Evolutionary conservation across 2,113 vertebrate species (phyloP).

Genomic region (Rattus norvegicus): GRCr8 NC_086022.1:30838001-30838500

Average conservation of each 20-base stretch:
- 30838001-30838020: background rate
- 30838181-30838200: constrained; percentile 29
- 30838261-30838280: background rate
- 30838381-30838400: constrained; percentile 32
- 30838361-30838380: constrained; percentile 12
- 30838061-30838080: background rate
- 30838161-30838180: constrained; percentile 34
- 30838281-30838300: constrained; percentile 22
- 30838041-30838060: constrained; percentile 2
- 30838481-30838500: background rate
- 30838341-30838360: constrained; percentile 28
- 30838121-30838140: background rate
- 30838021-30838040: background rate
- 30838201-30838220: background rate
- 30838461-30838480: background rate
- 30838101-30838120: constrained; percentile 48
- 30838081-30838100: constrained; percentile 34
- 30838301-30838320: constrained; percentile 11
- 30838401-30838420: constrained; percentile 32
- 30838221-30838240: constrained; percentile 2
- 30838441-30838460: background rate
- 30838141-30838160: background rate
- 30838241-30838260: constrained; percentile 31
- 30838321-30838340: background rate
- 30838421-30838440: background rate